These are phyloP conservation scores for Telmatochromis sp. DNA, from an alignment of 2,113 vertebrate genomes.

Conservation along the genomic window DNA sequence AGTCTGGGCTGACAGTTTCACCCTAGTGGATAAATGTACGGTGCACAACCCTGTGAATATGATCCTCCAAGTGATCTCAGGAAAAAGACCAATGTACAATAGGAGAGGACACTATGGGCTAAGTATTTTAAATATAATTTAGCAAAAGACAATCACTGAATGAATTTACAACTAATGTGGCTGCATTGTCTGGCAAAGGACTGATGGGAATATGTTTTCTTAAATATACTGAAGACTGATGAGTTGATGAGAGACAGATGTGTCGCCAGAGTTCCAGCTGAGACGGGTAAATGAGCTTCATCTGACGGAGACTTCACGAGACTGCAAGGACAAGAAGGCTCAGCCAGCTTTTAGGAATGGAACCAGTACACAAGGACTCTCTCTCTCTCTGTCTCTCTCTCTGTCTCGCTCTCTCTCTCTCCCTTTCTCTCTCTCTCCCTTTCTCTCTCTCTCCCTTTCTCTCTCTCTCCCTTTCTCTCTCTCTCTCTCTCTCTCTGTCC, in stretches of 20 bases:
- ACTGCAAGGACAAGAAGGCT: not conserved
- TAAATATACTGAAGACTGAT: not conserved
- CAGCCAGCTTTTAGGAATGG: not conserved
- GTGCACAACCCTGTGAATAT: not conserved
- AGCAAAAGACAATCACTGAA: not conserved
- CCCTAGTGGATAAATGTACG: not conserved
- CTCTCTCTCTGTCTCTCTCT: fast-evolving
- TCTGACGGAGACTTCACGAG: not conserved
- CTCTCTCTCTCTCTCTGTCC: not conserved
- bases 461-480: not conserved
- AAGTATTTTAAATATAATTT: not conserved
- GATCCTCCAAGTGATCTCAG: not conserved
- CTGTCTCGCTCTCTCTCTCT: fast-evolving
- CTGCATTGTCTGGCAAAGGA: not conserved
- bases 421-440: no score
- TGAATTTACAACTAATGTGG: not conserved
- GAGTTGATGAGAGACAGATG: not conserved
- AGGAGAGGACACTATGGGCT: not conserved
- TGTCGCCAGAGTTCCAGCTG: not conserved
- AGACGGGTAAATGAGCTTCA: not conserved
- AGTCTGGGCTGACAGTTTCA: not conserved
- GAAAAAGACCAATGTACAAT: not conserved
- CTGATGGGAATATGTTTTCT: not conserved
- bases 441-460: not conserved
- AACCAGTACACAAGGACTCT: not conserved